Conservation (phyloP, 2,797 vertebrate genomes). For the Melanotaenia trifasciata region DNA sequence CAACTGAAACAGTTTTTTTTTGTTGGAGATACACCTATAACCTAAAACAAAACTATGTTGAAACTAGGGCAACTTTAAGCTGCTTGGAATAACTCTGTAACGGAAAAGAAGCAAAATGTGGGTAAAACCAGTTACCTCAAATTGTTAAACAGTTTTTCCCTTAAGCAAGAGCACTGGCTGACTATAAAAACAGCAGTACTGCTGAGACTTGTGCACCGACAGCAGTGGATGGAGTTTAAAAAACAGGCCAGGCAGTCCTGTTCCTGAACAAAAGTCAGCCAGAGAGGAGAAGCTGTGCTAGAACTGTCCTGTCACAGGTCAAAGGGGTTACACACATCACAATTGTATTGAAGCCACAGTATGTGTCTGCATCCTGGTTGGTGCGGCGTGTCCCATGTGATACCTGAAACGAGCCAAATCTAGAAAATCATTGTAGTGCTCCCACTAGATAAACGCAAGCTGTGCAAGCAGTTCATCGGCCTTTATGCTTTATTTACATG, state of each 20-base stretch:
- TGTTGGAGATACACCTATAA: not conserved
- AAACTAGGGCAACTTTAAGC: not conserved
- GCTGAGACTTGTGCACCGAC: slow-evolving; percentile 28
- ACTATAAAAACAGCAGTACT: slow-evolving; percentile 11
- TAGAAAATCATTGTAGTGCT: slow-evolving; percentile 35
- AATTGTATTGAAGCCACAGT: slow-evolving; percentile 33
- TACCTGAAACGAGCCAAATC: slow-evolving; percentile 41
- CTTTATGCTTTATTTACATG: slow-evolving; percentile 27
- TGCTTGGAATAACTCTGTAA: not conserved
- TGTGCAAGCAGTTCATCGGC: slow-evolving; percentile 4
- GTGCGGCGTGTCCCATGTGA: slow-evolving; percentile 41
- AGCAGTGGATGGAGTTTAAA: slow-evolving; percentile 13
- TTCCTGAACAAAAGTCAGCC: slow-evolving; percentile 53
- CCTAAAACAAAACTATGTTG: not conserved
- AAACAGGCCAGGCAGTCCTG: slow-evolving; percentile 1
- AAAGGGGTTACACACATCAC: slow-evolving; percentile 43
- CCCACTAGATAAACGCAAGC: slow-evolving; percentile 19
- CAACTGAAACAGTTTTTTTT: not conserved
- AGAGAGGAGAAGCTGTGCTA: slow-evolving; percentile 39
- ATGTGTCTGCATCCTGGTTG: slow-evolving; percentile 17
- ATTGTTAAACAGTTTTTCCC: not conserved
- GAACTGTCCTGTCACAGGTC: slow-evolving; percentile 56
- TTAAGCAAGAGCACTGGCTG: not conserved
- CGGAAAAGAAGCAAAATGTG: not conserved
- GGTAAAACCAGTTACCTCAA: not conserved